phyloP scores from a whole-genome alignment of 2,888 invertebrate genomes.

The Cosmia trapezina region DNA sequence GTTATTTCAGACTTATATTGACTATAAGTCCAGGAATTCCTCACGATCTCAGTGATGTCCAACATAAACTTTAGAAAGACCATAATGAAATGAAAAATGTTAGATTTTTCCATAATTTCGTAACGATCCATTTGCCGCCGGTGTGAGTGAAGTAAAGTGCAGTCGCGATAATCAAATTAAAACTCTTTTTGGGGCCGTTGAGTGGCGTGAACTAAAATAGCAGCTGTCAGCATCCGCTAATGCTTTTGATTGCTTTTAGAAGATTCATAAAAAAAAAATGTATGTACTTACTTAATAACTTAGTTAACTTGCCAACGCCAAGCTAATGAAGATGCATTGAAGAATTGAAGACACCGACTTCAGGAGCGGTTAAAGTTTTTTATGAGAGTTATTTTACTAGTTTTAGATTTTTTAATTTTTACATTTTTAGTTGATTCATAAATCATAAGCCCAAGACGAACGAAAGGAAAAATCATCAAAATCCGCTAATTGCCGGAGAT shows the following conservation, averaged over 20 bases:
- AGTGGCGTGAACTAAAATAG: not conserved
- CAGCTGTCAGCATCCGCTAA: not conserved
- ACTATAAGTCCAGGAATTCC: not conserved
- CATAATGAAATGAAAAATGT: not conserved
- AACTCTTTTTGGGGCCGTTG: not conserved
- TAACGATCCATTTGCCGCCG: not conserved
- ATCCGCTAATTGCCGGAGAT: too few species aligned
- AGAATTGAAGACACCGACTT: too few species aligned
- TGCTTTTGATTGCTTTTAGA: not conserved
- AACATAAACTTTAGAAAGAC: not conserved
- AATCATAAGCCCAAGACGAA: too few species aligned
- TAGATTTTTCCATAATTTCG: not conserved
- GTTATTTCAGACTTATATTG: not conserved
- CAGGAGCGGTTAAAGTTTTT: too few species aligned
- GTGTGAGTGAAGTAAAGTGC: not conserved
- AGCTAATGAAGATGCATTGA: too few species aligned
- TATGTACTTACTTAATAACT: too few species aligned
- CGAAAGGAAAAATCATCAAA: too few species aligned
- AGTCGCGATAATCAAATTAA: slow-evolving; percentile 3
- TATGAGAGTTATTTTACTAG: too few species aligned
- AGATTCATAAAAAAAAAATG: not conserved
- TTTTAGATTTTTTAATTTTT: too few species aligned
- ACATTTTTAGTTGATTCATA: too few species aligned
- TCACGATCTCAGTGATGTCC: not conserved
- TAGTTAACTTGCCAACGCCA: too few species aligned